These are phyloP conservation scores for Latrodectus hesperus DNA, from an alignment of 2,888 invertebrate species.

Conservation along the genomic window DNA sequence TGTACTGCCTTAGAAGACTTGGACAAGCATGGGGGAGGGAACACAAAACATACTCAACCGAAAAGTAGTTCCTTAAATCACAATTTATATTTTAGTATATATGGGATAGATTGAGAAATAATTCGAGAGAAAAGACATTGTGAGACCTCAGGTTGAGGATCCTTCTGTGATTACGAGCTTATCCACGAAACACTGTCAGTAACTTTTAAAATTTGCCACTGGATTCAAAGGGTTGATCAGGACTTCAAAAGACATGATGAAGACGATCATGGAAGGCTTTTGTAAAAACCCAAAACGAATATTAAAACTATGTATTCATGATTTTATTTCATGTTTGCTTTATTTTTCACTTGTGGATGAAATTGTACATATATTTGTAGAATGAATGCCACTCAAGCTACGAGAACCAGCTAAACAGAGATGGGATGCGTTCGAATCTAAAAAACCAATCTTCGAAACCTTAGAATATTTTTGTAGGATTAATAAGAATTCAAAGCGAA, in stretches of 20 bases:
- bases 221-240: not conserved
- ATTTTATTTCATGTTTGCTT: constrained; percentile 23
- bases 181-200: constrained; percentile 23
- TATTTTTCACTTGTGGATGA: not conserved
- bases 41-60: constrained; percentile 38
- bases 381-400: too few relatives aligned
- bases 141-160: not conserved
- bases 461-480: too few relatives aligned
- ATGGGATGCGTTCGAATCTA: too few relatives aligned
- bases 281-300: constrained; percentile 48
- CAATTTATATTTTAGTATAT: constrained; percentile 56
- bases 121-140: not conserved
- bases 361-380: too few relatives aligned
- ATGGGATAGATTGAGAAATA: too few relatives aligned
- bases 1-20: constrained; percentile 40
- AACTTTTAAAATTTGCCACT: constrained; percentile 28
- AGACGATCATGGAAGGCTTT: constrained; percentile 49
- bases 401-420: too few relatives aligned
- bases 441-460: too few relatives aligned
- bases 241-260: not conserved
- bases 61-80: constrained; percentile 58
- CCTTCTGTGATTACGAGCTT: constrained; percentile 57
- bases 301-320: constrained; percentile 43
- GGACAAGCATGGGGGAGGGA: not conserved
- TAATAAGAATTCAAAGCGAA: too few relatives aligned